Evolutionary conservation across 2,797 vertebrate genomes (phyloP).

Genomic region (Fratercula arctica): DNA sequence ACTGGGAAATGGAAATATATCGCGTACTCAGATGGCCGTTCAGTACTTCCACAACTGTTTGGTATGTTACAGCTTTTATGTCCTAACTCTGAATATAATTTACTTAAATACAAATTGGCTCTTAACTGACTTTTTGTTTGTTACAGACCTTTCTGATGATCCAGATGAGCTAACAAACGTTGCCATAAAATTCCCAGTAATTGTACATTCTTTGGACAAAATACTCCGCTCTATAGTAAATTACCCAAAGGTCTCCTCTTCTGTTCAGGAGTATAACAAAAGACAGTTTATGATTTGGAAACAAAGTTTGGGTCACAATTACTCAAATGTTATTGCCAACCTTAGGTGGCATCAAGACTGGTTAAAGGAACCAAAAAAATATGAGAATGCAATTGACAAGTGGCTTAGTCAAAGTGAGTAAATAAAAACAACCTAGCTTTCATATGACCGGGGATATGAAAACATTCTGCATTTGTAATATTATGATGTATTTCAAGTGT

Average conservation of each 20-base stretch:
- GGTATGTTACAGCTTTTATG: slow-evolving; percentile 75
- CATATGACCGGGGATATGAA: neutral
- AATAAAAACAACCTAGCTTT: neutral
- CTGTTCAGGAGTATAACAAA: slow-evolving; percentile 90
- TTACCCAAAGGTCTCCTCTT: slow-evolving; percentile 86
- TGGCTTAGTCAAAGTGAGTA: slow-evolving; percentile 79
- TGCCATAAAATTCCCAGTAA: slow-evolving; percentile 77
- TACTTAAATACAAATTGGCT: neutral
- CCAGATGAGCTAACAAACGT: slow-evolving; percentile 89
- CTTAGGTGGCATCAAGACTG: slow-evolving; percentile 94
- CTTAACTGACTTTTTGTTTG: neutral
- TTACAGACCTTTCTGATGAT: slow-evolving; percentile 87
- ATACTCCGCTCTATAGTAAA: slow-evolving; percentile 83
- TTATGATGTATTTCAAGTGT: neutral
- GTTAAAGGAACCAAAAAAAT: slow-evolving; percentile 80
- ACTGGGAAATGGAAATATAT: slow-evolving; percentile 90
- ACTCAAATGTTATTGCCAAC: slow-evolving; percentile 85
- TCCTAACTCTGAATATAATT: neutral
- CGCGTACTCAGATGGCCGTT: slow-evolving; percentile 85
- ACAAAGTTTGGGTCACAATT: slow-evolving; percentile 83
- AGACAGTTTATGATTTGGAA: slow-evolving; percentile 86
- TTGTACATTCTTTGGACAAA: slow-evolving; percentile 81
- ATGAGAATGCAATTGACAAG: slow-evolving; percentile 82
- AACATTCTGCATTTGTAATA: neutral
- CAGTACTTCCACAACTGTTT: slow-evolving; percentile 89